Evolutionary conservation across 2,888 invertebrate species (phyloP).

Genomic region (Mythimna ferrago): DNA sequence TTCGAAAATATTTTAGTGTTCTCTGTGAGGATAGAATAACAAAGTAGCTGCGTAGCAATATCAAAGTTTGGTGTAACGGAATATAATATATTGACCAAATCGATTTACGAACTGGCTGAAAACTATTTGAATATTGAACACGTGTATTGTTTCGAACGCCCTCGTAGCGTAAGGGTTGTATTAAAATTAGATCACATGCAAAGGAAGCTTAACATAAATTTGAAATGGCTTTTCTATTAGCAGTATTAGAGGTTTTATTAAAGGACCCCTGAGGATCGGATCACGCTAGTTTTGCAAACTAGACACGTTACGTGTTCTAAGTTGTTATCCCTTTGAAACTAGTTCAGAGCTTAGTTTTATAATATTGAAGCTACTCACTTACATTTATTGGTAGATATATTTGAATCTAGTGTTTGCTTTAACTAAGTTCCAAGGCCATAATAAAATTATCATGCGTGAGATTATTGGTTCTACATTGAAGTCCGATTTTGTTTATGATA

Average conservation of each 20-base stretch:
- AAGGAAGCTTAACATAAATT: slow-evolving; percentile 40
- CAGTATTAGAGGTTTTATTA: slow-evolving; percentile 29
- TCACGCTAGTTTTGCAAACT: slow-evolving; percentile 31
- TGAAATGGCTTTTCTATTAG: slow-evolving; percentile 41
- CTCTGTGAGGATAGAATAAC: slow-evolving; percentile 27
- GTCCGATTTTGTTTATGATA: too few relatives aligned
- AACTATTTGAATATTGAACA: slow-evolving; percentile 50
- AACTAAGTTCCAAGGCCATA: background rate
- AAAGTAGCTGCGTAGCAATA: slow-evolving; percentile 18
- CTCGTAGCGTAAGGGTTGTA: slow-evolving; percentile 10
- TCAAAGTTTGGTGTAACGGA: slow-evolving; percentile 47
- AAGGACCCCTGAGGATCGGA: slow-evolving; percentile 10
- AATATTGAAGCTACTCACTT: slow-evolving; percentile 7
- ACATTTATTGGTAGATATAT: background rate
- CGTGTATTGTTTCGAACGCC: slow-evolving; percentile 17
- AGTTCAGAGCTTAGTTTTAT: background rate
- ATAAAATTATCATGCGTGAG: background rate
- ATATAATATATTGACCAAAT: slow-evolving; percentile 40
- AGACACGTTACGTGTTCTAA: slow-evolving; percentile 13
- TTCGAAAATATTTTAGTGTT: slow-evolving; percentile 24
- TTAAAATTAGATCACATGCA: slow-evolving; percentile 25
- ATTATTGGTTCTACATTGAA: too few relatives aligned
- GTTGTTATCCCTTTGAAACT: slow-evolving; percentile 8
- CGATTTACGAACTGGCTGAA: slow-evolving; percentile 42
- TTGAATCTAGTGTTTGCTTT: background rate